phyloP scores from a whole-genome alignment of 1,140 invertebrate species.

The Lordiphosa mommai region DNA sequence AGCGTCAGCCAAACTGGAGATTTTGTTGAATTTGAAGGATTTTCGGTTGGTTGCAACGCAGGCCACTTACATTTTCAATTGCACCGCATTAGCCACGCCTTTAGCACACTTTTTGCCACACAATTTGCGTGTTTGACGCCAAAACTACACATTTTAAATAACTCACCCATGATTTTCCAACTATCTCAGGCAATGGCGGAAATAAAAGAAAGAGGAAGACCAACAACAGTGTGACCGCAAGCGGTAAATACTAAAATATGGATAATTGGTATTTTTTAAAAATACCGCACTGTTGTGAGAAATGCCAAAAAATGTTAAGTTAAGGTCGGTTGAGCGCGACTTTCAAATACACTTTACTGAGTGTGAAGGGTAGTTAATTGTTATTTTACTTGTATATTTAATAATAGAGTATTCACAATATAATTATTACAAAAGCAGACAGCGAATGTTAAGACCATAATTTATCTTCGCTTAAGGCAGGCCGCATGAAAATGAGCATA shows the following conservation, averaged over 20 bases:
- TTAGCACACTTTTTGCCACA: constrained; percentile 33
- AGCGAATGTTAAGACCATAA: no score
- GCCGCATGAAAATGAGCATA: no score
- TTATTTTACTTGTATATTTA: no score
- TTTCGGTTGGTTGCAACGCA: neutral
- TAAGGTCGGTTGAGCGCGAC: no score
- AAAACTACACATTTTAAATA: constrained; percentile 58
- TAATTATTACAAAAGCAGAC: no score
- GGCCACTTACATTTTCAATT: constrained; percentile 46
- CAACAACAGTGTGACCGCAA: neutral
- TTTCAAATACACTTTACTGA: no score
- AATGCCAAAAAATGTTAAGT: no score
- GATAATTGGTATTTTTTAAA: no score
- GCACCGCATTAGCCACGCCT: constrained; percentile 19
- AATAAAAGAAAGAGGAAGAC: constrained; percentile 76
- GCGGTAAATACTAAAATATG: neutral
- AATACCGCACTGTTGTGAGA: no score
- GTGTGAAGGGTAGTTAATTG: no score
- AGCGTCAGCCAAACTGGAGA: constrained; percentile 13
- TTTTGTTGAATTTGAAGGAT: constrained; percentile 1
- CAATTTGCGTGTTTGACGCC: constrained; percentile 41
- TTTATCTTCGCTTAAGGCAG: no score
- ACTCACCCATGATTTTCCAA: constrained; percentile 79
- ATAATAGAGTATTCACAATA: no score
- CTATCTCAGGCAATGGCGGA: constrained; percentile 79